Conservation (phyloP, 2,113 vertebrate species). For the Pelobates fuscus region DNA sequence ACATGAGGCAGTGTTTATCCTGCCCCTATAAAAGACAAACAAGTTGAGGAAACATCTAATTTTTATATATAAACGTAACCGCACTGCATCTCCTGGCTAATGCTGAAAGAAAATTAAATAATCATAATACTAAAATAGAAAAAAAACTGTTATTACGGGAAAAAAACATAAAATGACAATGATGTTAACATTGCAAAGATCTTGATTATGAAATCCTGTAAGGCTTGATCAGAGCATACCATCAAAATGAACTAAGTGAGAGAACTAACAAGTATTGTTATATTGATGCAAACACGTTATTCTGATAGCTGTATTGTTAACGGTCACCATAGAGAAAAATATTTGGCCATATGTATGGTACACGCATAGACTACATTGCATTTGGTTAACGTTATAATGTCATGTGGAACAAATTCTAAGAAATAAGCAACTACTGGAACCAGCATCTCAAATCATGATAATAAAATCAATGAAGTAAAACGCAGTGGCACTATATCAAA, state of each 20-base stretch:
- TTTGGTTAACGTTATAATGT: not conserved
- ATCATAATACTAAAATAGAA: not conserved
- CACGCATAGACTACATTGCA: not conserved
- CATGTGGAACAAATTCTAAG: not conserved
- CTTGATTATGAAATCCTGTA: not conserved
- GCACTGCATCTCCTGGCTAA: not conserved
- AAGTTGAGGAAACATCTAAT: too few species aligned
- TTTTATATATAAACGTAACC: not conserved
- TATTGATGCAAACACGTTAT: constrained; percentile 10
- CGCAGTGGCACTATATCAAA: not conserved
- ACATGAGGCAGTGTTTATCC: not conserved
- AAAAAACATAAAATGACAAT: constrained; percentile 27
- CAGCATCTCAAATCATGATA: not conserved
- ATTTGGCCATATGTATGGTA: not conserved
- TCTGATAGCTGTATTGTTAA: constrained; percentile 17
- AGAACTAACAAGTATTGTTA: constrained; percentile 6
- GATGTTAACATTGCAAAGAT: constrained; percentile 5
- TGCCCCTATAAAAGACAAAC: not conserved
- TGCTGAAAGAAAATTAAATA: not conserved
- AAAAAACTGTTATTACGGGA: not conserved
- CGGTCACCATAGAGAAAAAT: constrained; percentile 11
- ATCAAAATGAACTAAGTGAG: not conserved
- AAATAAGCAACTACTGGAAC: not conserved
- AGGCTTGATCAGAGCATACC: constrained; percentile 19
- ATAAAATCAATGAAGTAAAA: not conserved